A percentile compares a stretch with the other conserved stretches of the same genome.
phyloP scores from a whole-genome alignment of 92 coral and sea anemone genomes.

The Siderastrea radians region DNA sequence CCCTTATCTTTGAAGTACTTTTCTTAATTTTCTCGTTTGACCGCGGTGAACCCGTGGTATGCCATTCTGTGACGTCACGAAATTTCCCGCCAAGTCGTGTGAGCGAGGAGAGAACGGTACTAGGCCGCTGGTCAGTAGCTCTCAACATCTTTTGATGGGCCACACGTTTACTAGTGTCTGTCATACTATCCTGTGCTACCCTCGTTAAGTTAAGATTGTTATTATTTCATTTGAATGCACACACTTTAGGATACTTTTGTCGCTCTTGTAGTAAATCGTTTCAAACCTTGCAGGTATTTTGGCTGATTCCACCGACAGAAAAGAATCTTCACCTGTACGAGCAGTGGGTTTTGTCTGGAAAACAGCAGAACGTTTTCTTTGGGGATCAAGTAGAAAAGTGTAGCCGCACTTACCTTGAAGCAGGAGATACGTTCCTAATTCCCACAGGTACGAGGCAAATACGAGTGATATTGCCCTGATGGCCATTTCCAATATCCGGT shows the following conservation, averaged over 20 bases:
- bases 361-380: conserved; percentile 97
- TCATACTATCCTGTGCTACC: too few species aligned
- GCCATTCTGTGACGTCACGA: too few species aligned
- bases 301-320: conserved; percentile 97
- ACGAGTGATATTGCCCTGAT: background rate
- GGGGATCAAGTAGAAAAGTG: conserved; percentile 99
- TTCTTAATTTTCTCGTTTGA: too few species aligned
- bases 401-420: conserved; percentile 75
- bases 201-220: too few species aligned
- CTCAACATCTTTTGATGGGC: too few species aligned
- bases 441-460: conserved; percentile 83
- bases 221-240: background rate
- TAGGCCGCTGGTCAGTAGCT: too few species aligned
- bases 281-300: conserved; percentile 80
- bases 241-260: background rate
- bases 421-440: conserved; percentile 95
- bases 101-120: too few species aligned
- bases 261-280: background rate
- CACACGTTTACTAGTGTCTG: too few species aligned
- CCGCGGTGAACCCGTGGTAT: too few species aligned
- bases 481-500: too few species aligned
- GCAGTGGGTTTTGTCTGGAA: conserved; percentile 97
- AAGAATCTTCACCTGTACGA: conserved; percentile 90
- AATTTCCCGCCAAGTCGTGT: too few species aligned
- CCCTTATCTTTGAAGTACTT: too few species aligned